phyloP scores from a whole-genome alignment of 1,140 invertebrate genomes.

The Anthonomus grandis region DNA sequence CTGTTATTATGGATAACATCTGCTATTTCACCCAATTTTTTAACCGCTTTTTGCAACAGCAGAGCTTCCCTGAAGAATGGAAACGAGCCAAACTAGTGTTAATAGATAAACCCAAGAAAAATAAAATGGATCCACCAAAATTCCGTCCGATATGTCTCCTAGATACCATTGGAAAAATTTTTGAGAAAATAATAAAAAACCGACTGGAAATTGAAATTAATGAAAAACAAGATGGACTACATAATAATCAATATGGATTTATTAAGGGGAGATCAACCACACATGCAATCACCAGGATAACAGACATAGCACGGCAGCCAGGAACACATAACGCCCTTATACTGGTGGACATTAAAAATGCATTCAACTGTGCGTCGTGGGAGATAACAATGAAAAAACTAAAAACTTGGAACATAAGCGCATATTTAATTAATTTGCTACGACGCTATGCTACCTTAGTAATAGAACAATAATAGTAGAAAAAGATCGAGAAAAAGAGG shows the following conservation, averaged over 20 bases:
- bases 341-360: neutral
- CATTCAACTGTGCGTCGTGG: neutral
- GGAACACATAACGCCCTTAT: neutral
- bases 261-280: neutral
- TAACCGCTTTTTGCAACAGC: constrained; percentile 4
- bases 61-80: constrained; percentile 24
- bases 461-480: neutral
- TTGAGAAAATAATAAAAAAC: neutral
- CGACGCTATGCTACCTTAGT: neutral
- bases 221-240: neutral
- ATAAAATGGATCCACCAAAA: neutral
- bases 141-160: constrained; percentile 2
- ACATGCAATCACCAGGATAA: neutral
- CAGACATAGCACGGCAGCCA: neutral
- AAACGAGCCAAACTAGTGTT: constrained; percentile 26
- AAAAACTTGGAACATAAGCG: neutral
- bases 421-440: neutral
- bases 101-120: constrained; percentile 17
- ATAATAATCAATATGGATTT: constrained; percentile 19
- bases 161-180: neutral
- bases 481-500: neutral
- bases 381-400: neutral
- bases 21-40: neutral
- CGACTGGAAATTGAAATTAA: neutral
- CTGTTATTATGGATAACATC: neutral